Base-by-base conservation (phyloP, 2,113 vertebrate species). In the Carassius gibelio region DNA sequence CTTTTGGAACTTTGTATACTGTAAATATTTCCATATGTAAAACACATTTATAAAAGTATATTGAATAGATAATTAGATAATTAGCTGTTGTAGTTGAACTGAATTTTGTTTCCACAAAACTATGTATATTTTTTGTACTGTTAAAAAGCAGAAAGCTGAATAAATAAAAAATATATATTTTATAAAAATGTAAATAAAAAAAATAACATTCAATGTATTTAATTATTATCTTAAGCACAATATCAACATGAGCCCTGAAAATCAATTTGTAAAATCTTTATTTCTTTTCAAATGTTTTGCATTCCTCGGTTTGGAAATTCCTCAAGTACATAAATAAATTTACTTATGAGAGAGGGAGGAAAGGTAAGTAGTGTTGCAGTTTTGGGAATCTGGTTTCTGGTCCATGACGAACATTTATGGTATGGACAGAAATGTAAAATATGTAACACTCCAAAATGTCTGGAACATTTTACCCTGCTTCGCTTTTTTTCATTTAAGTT, bases 351-450 rank as follows among this genome's bases (percentile, higher is more conserved):
- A 93, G 38, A 89, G 68, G 66, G 87, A 92, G 21, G 87, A 84
- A 78, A 91, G 89, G 92, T 92, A 86, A 11, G 90, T 71, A 85
- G 61, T 14, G 62, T 26, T 83, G 68, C 6, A 50, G 21, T 45
- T 71, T 9, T 69, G 50, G 77, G n/a, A 52, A 69, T 34, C 36
- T 75, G 11, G 5, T 75, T 34, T 55, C 0, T 76, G 15, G 15
- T 10, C 48, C 45, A 75, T 52, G 5, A 19, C 4, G 1, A 6
- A 23, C 17, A 50, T 9, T 9, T 52, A 8, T 50, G 48, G 48
- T 50, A 14, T 5, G 4, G 14, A 52, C 50, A 52, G 50, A 52
- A 52, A 13, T 30, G 34, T 3, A 3, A 34, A 36, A 7, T 68
- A 68, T 68, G 64, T 36, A 17, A 8, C 14, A 34, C 26, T 34